Percentiles rank a stretch among this genome's conserved stretches.
Conservation (phyloP, 1,140 invertebrate species). For the Thaumatotibia leucotreta region DNA sequence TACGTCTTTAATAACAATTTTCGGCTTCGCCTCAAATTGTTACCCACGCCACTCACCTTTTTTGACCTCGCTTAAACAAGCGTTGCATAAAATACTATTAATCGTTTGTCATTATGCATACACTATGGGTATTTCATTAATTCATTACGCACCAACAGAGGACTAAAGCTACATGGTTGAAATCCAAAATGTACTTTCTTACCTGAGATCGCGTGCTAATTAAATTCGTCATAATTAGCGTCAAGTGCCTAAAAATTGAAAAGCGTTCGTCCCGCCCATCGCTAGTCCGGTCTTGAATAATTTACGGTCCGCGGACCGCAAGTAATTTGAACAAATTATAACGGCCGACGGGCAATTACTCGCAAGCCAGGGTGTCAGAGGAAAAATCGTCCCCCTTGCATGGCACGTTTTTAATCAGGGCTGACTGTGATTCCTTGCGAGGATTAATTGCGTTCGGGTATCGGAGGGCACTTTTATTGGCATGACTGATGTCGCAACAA, state of each 20-base stretch:
- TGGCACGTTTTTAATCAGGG: conserved; percentile 14
- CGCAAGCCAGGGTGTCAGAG: background rate
- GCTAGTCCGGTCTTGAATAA: conserved; percentile 9
- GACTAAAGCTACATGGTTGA: too few species aligned
- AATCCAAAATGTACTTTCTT: background rate
- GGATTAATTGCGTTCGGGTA: conserved; percentile 11
- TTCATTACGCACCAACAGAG: too few species aligned
- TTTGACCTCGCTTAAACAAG: too few species aligned
- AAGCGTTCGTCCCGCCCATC: background rate
- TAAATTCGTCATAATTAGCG: background rate
- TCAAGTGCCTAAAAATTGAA: background rate
- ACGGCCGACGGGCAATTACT: conserved; percentile 7
- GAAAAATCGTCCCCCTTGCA: conserved; percentile 4
- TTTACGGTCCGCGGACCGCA: conserved; percentile 5
- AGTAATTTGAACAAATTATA: conserved; percentile 14
- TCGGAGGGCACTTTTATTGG: conserved; percentile 1
- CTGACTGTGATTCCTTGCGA: conserved; percentile 10
- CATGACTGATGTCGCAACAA: background rate
- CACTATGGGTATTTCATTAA: too few species aligned
- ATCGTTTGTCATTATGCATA: too few species aligned
- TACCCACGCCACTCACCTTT: too few species aligned
- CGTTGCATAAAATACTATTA: too few species aligned
- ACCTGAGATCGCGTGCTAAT: background rate
- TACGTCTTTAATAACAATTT: too few species aligned
- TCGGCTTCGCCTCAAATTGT: too few species aligned